These are phyloP conservation scores for Plectrocnemia conspersa DNA, from an alignment of 1,140 invertebrate species.

Conservation along the genomic window DNA sequence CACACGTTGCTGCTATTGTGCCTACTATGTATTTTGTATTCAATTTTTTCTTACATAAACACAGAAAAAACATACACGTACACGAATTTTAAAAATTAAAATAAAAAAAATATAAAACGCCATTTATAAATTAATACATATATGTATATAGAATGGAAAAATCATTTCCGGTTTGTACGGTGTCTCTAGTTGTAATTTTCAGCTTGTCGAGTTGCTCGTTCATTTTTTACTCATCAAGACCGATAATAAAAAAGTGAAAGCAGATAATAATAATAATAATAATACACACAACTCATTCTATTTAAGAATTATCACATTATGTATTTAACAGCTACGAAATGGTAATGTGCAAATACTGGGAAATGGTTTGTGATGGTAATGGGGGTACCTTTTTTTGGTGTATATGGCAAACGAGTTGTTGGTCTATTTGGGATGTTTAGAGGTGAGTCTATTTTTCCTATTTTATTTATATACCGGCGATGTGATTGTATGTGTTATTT, in stretches of 20 bases:
- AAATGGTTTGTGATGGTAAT: constrained; percentile 24
- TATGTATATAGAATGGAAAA: no score
- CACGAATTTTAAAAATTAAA: background rate
- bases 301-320: constrained; percentile 19
- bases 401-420: constrained; percentile 20
- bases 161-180: no score
- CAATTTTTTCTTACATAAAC: no score
- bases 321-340: constrained; percentile 25
- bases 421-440: constrained; percentile 21
- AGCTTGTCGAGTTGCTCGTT: no score
- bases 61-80: background rate
- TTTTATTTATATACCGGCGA: constrained; percentile 2
- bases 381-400: constrained; percentile 18
- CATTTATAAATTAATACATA: no score
- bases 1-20: constrained; percentile 20
- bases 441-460: constrained; percentile 22
- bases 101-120: no score
- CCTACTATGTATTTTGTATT: constrained; percentile 17
- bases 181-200: no score
- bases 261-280: no score
- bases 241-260: no score
- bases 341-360: constrained; percentile 23
- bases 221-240: no score
- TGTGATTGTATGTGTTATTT: constrained; percentile 7
- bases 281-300: constrained; percentile 3